phyloP scores from a whole-genome alignment of 2,797 vertebrate species.

The Cuniculus paca region DNA sequence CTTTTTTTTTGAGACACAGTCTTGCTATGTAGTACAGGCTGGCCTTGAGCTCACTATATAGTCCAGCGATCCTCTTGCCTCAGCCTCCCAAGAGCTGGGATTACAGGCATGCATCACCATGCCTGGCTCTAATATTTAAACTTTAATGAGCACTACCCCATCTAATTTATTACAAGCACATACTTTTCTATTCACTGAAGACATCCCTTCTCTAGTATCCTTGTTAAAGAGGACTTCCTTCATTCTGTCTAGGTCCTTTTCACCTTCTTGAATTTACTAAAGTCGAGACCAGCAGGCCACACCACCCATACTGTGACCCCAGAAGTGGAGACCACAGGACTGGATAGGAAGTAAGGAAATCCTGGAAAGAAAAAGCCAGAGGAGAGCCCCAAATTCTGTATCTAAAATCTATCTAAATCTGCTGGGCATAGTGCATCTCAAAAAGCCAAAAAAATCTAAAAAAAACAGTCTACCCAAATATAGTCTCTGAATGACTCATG shows the following conservation, averaged over 20 bases:
- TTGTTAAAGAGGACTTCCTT: not conserved
- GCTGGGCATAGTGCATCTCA: not conserved
- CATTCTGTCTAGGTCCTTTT: not conserved
- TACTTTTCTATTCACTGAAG: not conserved
- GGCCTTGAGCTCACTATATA: not conserved
- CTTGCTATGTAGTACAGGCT: not conserved
- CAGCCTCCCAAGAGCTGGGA: not conserved
- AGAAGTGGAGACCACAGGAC: not conserved
- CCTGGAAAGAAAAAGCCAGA: not conserved
- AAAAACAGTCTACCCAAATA: not conserved
- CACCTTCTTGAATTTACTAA: not conserved
- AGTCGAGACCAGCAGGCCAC: not conserved
- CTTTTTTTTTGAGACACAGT: not conserved
- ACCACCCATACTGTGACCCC: not conserved
- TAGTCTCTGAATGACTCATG: not conserved
- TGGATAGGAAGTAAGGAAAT: not conserved
- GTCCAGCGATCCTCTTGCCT: not conserved
- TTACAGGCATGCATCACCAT: not conserved
- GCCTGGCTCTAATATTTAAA: not conserved
- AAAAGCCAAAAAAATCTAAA: not conserved
- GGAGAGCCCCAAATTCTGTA: not conserved
- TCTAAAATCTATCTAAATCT: not conserved
- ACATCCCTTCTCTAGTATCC: not conserved
- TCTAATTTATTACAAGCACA: not conserved
- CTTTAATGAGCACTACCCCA: not conserved